Base-by-base conservation (phyloP, 92 coral and sea anemone species). In the Epizoanthus rinbou region DNA sequence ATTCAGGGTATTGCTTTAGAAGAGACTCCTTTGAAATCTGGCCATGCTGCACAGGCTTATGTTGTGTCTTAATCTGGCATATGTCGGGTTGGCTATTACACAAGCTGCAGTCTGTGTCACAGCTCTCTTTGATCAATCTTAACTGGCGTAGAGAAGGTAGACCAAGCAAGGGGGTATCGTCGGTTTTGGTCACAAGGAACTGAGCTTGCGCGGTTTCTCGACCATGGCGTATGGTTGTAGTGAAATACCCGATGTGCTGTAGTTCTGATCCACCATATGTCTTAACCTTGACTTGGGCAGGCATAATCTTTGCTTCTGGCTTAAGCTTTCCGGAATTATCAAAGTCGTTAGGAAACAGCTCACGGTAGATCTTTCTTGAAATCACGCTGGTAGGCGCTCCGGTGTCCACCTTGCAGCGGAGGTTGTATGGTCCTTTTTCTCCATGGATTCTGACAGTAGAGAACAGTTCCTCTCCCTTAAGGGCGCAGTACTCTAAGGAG, bases 301-400 rank as follows among this genome's bases (percentile, higher is more conserved):
- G 74, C 74, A 69, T 69, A 69, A 69, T 69, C 74, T 69, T 69
- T 69, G 74, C 74, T 69, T 69, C 74, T 69, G 74, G 74, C 74
- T 69, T 69, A 69, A 69, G 74, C 74, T 69, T 69, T 69, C 74
- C 74, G 74, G 74, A 69, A 69, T 69, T 69, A 69, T 69, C 74
- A 69, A 69, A 69, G 74, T 69, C 74, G 74, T 69, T 69, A 69
- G 74, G 74, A 31, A 66, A 66, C 72, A 66, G 72, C 72, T 66
- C 72, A 66, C 72, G 72, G 72, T 66, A 66, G 72, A 66, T 66
- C 72, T 66, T 66, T 66, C 72, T 66, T 66, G 72, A 66, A 66
- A 66, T 37, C 54, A 82, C 86, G 74, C 74, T 82, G 73, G 78
- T 75, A 25, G 73, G 78, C 43, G 86, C 86, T 33, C 86, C 86